Conservation (phyloP, 2,113 vertebrate species). For the Forbesichthys papilliferus region DNA sequence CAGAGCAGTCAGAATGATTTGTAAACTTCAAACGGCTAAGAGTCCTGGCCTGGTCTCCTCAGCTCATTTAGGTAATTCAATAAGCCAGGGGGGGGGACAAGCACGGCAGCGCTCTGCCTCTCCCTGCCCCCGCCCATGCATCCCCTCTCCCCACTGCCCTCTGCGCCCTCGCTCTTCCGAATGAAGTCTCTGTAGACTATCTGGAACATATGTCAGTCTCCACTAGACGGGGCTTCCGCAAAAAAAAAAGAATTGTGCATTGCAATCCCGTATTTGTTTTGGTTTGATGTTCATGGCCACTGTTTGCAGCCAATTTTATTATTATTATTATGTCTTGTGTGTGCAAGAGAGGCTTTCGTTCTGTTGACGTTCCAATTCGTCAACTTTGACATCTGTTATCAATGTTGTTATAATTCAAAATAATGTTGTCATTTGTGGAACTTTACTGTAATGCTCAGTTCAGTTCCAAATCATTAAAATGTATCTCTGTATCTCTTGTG, state of each 20-base stretch:
- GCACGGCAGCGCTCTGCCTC: constrained; percentile 56
- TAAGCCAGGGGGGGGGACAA: constrained; percentile 71
- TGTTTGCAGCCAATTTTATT: background rate
- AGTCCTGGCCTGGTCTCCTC: constrained; percentile 69
- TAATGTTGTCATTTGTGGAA: too few relatives aligned
- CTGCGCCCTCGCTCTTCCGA: constrained; percentile 62
- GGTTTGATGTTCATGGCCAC: constrained; percentile 9
- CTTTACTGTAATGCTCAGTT: too few relatives aligned
- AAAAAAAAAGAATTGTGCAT: constrained; percentile 14
- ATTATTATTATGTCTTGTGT: too few relatives aligned
- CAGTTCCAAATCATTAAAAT: too few relatives aligned
- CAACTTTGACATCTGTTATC: background rate
- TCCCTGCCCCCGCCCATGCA: constrained; percentile 28
- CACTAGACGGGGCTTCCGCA: constrained; percentile 33
- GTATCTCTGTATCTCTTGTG: too few relatives aligned
- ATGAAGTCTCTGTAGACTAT: constrained; percentile 64
- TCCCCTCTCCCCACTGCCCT: constrained; percentile 34
- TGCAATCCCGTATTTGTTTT: constrained; percentile 1
- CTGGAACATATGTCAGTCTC: constrained; percentile 67
- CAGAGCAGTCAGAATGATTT: constrained; percentile 76
- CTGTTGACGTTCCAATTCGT: background rate
- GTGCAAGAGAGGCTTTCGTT: background rate
- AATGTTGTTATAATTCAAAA: too few relatives aligned
- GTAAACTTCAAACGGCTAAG: constrained; percentile 77
- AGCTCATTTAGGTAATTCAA: constrained; percentile 81